Percentiles rank a stretch among this genome's conserved stretches.
phyloP scores from a whole-genome alignment of 2,797 vertebrate species.

The Spea hammondii region DNA sequence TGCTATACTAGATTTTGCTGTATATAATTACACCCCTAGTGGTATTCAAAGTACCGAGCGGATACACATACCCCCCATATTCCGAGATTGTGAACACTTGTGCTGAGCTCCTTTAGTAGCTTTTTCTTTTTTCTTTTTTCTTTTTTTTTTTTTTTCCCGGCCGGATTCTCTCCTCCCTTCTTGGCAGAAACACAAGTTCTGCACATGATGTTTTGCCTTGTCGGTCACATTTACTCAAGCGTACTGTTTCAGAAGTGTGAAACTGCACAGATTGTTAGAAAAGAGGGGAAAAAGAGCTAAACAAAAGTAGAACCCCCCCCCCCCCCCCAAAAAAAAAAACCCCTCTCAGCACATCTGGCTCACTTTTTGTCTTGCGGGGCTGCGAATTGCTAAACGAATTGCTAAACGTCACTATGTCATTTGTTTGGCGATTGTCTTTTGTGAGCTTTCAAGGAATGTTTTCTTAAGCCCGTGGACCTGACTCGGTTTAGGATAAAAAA shows the following conservation, averaged over 20 bases:
- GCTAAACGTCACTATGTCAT: slow-evolving; percentile 12
- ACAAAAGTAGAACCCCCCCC: no score
- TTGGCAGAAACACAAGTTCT: slow-evolving; percentile 27
- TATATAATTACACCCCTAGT: no score
- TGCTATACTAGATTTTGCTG: no score
- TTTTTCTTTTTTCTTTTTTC: neutral
- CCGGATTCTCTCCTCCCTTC: neutral
- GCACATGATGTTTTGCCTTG: slow-evolving; percentile 19
- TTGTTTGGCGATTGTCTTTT: slow-evolving; percentile 13
- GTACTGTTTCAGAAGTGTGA: slow-evolving; percentile 30
- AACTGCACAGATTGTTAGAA: slow-evolving; percentile 30
- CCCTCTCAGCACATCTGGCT: slow-evolving; percentile 28
- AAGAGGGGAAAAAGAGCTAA: neutral
- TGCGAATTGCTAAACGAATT: slow-evolving; percentile 27
- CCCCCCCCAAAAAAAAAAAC: no score
- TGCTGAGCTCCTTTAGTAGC: no score
- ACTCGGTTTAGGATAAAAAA: neutral
- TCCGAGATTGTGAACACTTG: no score
- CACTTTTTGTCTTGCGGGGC: slow-evolving; percentile 21
- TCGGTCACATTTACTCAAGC: slow-evolving; percentile 15
- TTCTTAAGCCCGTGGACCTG: neutral
- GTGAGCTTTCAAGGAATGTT: neutral
- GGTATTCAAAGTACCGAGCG: no score
- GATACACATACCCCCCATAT: no score
- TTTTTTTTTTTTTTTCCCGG: neutral